These are phyloP conservation scores for Ochropleura leucogaster DNA, from an alignment of 2,888 invertebrate species.

Conservation along the genomic window DNA sequence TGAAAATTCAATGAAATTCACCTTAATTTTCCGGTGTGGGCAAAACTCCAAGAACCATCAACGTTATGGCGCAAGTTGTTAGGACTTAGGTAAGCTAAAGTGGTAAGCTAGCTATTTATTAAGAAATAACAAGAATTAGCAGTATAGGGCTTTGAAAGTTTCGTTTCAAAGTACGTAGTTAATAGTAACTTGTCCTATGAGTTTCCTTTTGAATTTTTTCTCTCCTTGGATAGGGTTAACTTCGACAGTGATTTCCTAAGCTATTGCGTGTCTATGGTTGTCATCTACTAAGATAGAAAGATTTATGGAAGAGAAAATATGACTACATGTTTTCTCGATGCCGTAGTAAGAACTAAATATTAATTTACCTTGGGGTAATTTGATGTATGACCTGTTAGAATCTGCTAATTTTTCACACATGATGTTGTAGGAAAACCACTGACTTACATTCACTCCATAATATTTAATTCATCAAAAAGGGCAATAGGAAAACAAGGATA, in stretches of 20 bases:
- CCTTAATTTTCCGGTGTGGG: slow-evolving; percentile 34
- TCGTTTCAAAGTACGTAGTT: background rate
- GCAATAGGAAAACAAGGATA: too few relatives aligned
- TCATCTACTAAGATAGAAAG: background rate
- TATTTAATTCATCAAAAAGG: too few relatives aligned
- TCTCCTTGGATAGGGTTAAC: background rate
- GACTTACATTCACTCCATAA: too few relatives aligned
- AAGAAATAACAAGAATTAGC: slow-evolving; percentile 18
- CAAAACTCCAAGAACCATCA: slow-evolving; percentile 47
- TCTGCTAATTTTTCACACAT: too few relatives aligned
- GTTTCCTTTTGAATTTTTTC: background rate
- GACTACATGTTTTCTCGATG: background rate
- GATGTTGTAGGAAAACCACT: too few relatives aligned
- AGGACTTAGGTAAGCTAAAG: slow-evolving; percentile 20
- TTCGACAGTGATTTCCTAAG: background rate
- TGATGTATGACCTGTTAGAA: background rate
- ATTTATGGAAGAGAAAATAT: too few relatives aligned
- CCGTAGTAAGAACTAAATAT: background rate
- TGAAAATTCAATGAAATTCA: slow-evolving; percentile 32
- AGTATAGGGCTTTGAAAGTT: slow-evolving; percentile 11
- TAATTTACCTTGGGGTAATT: background rate
- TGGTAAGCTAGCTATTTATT: slow-evolving; percentile 24
- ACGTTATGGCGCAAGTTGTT: slow-evolving; percentile 25
- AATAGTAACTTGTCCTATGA: background rate
- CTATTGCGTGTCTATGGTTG: background rate